Evolutionary conservation across 2,888 invertebrate genomes (phyloP).

Genomic region (Achlya flavicornis): DNA sequence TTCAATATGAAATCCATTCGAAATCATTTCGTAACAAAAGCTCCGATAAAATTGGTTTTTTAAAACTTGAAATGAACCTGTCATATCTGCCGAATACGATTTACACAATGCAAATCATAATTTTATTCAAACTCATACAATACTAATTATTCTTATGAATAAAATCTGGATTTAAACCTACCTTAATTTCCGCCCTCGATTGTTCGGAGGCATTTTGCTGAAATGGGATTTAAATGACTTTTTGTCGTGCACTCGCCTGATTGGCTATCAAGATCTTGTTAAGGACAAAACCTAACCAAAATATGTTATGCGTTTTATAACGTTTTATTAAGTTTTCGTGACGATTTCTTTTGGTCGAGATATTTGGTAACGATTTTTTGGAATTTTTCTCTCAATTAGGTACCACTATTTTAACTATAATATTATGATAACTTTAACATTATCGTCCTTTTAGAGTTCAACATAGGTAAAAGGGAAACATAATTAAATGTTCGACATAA

Average conservation of each 20-base stretch:
- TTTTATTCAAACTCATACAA: conserved; percentile 58
- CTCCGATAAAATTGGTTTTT: conserved; percentile 49
- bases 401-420: too few relatives aligned
- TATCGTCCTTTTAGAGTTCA: too few relatives aligned
- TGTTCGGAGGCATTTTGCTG: conserved; percentile 48
- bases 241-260: conserved; percentile 62
- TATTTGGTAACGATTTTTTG: too few relatives aligned
- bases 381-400: too few relatives aligned
- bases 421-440: too few relatives aligned
- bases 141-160: conserved; percentile 65
- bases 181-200: conserved; percentile 64
- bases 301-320: not conserved
- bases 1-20: conserved; percentile 29
- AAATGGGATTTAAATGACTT: conserved; percentile 64
- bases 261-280: conserved; percentile 53
- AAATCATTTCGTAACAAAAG: conserved; percentile 46
- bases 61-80: conserved; percentile 53
- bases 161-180: conserved; percentile 52
- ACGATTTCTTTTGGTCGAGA: too few relatives aligned
- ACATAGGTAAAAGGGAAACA: too few relatives aligned
- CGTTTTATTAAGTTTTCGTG: too few relatives aligned
- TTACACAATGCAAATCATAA: conserved; percentile 58
- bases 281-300: conserved; percentile 16
- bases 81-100: conserved; percentile 31
- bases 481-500: too few relatives aligned